Evolutionary conservation across 2,113 vertebrate genomes (phyloP).

Genomic region (Lates calcarifer): DNA sequence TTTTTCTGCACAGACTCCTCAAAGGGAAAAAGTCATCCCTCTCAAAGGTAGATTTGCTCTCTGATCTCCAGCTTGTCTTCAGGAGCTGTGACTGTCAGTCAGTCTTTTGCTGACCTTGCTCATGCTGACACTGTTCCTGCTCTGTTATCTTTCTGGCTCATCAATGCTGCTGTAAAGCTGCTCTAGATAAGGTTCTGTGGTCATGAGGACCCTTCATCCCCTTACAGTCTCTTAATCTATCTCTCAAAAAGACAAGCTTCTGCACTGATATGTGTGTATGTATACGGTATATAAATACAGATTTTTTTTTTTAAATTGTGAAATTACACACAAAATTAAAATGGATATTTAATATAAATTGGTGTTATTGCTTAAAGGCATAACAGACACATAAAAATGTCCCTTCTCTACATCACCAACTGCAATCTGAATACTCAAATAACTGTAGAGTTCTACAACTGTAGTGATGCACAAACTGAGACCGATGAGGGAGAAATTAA

Average conservation of each 20-base stretch:
- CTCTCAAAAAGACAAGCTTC: not conserved
- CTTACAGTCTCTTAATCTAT: constrained; percentile 27
- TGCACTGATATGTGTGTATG: not conserved
- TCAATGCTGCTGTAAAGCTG: constrained; percentile 35
- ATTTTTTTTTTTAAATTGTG: no score
- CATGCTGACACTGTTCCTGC: not conserved
- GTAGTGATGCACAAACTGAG: no score
- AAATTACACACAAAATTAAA: no score
- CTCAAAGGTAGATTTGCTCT: not conserved
- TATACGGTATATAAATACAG: not conserved
- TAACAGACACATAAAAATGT: not conserved
- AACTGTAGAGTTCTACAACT: no score
- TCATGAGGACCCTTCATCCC: constrained; percentile 41
- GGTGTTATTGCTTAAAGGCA: no score
- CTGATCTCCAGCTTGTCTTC: constrained; percentile 34
- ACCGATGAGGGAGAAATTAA: no score
- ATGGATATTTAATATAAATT: not conserved
- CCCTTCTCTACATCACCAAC: not conserved
- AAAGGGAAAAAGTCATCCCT: not conserved
- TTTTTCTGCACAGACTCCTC: not conserved
- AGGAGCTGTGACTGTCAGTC: constrained; percentile 23
- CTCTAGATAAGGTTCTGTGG: constrained; percentile 60
- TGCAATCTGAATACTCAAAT: no score
- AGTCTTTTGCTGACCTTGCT: constrained; percentile 50
- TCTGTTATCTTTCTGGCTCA: constrained; percentile 44